Base-by-base conservation (phyloP, 1,140 invertebrate genomes). In the Drosophila ironensis region DNA sequence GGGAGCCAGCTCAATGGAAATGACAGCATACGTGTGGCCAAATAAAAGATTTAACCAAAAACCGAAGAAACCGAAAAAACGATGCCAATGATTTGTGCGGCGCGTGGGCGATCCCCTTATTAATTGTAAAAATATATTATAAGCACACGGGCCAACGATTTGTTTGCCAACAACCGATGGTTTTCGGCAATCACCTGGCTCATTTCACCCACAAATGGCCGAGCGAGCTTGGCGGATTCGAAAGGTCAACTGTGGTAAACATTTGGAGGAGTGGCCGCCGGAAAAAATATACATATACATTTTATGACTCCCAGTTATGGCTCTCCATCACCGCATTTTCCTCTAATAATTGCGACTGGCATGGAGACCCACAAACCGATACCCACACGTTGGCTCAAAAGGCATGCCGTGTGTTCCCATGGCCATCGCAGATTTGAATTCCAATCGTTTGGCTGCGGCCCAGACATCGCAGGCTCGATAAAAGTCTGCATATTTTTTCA, bases 11-110 rank as follows among this genome's bases (percentile, higher is more conserved):
- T 57, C 48, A 72, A 72, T 72, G 53, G 42, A 46, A 77, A 84
- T 82, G 78, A 82, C 78, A 84, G 78, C 73, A 78, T 84, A 73
- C 78, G 77, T 82, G 77, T 84, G 77, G 59, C 57, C 53, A 67
- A 37, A 61, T 60, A 54, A 59, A 27, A 30, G 53, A 50, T 46
- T 33, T 64, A 67, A 6, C 16, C 41, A 17, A 63, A 28, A 38
- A 67, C 4, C 16, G 33, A 17, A 63, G 25, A 38, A 17, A 40
- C 40, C 17, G 14, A 37, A 53, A 60, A 56, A 61, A 41, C 16
- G 35, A 22, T 57, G 53, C 24, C 46, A 52, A 69, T 69, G 59
- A 60, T 72, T 60, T 72, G 48, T n/a, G 40, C 16, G 4, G 28
- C 22, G 44, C 33, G 77, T 82, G 63, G 77, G 77, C 57, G 78